Evolutionary conservation across 2,888 invertebrate genomes (phyloP), one percentile per base, ranked within the genome.

Genomic region (Nymphalis urticae): DNA sequence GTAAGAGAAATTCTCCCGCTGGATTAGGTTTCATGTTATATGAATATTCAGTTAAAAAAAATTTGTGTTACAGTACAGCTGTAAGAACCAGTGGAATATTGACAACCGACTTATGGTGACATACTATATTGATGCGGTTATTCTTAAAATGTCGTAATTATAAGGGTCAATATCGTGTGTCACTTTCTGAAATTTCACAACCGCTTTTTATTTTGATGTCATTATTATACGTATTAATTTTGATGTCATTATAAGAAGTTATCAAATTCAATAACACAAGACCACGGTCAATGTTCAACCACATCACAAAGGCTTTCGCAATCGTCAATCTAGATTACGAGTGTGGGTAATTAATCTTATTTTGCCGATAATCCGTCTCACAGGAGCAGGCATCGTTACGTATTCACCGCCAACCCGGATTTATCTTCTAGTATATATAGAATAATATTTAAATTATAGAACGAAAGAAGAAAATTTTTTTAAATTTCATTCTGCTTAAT

Each of bases 271-370:
- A 32, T 56, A 56, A n/a, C 19, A 50, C 19, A 21, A 17, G 32
- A 42, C 47, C n/a, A 54, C 47, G 47, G 36, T 63, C 62, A 50
- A 24, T 47, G 17, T 16, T 5, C 10, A 36, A 17, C 5, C 53
- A 53, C 24, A 36, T 32, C 56, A 62, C 50, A 61, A 50, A 65
- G 50, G 62, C 61, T 19, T 54, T 54, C 17, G 21, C 36, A 65
- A 65, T 62, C 65, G 65, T 69, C 69, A 65, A 69, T 69, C 61
- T 64, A 69, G 64, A 69, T 62, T 69, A 65, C 32, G 53, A 42
- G 50, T 48, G 36, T 64, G 64, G 69, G 82, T 85, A 85, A 87
- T 87, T 85, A 86, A 88, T 86, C 87, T 85, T 82, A 81, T 83
- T 85, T 85, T 79, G 77, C 73, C 82, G 76, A 82, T 86, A 84